phyloP scores from a whole-genome alignment of 2,888 invertebrate genomes.

The Cantharis lateralis region DNA sequence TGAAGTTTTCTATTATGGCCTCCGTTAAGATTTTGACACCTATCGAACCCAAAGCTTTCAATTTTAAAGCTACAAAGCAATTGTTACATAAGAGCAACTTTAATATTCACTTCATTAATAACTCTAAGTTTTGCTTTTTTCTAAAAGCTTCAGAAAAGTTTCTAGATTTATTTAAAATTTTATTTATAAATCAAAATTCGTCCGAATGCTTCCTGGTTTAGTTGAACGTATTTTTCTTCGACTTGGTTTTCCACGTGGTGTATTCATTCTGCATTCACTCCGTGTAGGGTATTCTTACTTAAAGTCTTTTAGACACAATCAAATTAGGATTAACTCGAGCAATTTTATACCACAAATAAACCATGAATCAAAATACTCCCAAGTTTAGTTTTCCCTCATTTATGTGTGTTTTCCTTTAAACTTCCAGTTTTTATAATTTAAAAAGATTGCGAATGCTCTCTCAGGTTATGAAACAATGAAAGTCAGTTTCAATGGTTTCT shows the following conservation, averaged over 20 bases:
- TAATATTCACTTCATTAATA: not conserved
- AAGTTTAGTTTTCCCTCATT: not conserved
- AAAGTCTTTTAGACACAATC: not conserved
- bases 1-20: not conserved
- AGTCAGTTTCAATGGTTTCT: not conserved
- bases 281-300: not conserved
- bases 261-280: not conserved
- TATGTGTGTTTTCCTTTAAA: not conserved
- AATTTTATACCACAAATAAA: not conserved
- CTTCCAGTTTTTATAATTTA: not conserved
- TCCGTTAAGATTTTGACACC: not conserved
- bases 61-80: not conserved
- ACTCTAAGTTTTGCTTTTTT: not conserved
- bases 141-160: not conserved
- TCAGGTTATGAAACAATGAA: not conserved
- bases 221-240: not conserved
- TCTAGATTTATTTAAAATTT: not conserved
- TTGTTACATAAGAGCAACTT: not conserved
- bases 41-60: not conserved
- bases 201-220: not conserved
- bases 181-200: not conserved
- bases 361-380: not conserved
- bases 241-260: not conserved
- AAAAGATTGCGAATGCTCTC: not conserved
- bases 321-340: not conserved